Evolutionary conservation across 2,113 vertebrate genomes (phyloP).

Genomic region (Natator depressus): DNA sequence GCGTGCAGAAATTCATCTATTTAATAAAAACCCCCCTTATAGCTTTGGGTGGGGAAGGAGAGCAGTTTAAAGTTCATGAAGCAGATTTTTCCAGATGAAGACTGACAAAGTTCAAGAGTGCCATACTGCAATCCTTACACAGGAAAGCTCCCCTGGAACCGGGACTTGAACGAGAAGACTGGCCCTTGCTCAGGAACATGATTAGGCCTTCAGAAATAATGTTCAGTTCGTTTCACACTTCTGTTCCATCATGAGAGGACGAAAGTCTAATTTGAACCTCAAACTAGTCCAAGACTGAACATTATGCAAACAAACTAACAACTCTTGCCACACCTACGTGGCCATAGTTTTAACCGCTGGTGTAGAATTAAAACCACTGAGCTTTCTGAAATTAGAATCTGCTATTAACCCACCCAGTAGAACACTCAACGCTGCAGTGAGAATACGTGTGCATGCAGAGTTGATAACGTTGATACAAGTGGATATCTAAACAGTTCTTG

Average conservation of each 20-base stretch:
- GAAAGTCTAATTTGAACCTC: background rate
- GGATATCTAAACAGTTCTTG: background rate
- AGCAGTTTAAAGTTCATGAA: background rate
- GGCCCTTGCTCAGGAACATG: background rate
- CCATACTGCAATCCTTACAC: background rate
- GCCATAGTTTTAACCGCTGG: background rate
- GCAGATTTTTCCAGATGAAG: background rate
- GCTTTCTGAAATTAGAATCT: background rate
- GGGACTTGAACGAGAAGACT: background rate
- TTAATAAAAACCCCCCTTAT: background rate
- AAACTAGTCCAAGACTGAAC: background rate
- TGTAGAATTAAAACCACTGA: background rate
- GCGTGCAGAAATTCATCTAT: background rate
- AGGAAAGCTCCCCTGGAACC: background rate
- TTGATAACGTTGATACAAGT: fast-evolving
- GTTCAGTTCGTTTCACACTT: background rate
- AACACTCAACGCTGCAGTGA: background rate
- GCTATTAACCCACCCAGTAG: background rate
- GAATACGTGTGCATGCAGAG: background rate
- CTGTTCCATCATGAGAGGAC: background rate
- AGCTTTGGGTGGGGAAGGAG: background rate
- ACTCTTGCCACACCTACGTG: background rate
- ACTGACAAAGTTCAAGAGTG: background rate
- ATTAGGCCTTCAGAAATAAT: background rate
- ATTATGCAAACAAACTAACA: background rate